phyloP scores from a whole-genome alignment of 2,888 invertebrate species.

The Nephrotoma guestfalica region DNA sequence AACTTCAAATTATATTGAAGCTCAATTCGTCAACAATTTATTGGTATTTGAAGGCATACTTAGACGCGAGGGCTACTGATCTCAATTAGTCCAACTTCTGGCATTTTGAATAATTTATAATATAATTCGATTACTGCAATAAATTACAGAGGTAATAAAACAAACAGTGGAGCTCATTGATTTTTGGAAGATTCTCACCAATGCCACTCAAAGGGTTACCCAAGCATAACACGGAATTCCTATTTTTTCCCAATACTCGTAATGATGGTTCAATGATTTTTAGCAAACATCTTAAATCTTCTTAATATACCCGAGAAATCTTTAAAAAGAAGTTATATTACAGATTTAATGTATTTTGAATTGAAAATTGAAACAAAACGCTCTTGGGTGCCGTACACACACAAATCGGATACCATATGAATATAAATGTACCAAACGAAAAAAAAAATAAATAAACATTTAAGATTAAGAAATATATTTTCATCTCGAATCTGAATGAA shows the following conservation, averaged over 20 bases:
- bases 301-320: neutral
- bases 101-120: no score
- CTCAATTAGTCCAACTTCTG: no score
- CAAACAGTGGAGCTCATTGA: no score
- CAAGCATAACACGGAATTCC: neutral
- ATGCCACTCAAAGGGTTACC: neutral
- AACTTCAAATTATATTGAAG: no score
- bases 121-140: no score
- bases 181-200: no score
- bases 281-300: neutral
- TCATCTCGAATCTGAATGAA: neutral
- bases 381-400: conserved; percentile 1
- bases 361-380: neutral
- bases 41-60: no score
- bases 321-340: neutral
- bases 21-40: no score
- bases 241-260: neutral
- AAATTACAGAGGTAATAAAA: no score
- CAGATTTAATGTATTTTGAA: neutral
- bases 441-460: neutral
- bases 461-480: neutral
- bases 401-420: neutral
- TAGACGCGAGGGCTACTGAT: no score
- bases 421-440: neutral
- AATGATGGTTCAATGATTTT: neutral